These are phyloP conservation scores for Nettapus auritus DNA, from an alignment of 2,113 vertebrate species.

Conservation along the genomic window DNA sequence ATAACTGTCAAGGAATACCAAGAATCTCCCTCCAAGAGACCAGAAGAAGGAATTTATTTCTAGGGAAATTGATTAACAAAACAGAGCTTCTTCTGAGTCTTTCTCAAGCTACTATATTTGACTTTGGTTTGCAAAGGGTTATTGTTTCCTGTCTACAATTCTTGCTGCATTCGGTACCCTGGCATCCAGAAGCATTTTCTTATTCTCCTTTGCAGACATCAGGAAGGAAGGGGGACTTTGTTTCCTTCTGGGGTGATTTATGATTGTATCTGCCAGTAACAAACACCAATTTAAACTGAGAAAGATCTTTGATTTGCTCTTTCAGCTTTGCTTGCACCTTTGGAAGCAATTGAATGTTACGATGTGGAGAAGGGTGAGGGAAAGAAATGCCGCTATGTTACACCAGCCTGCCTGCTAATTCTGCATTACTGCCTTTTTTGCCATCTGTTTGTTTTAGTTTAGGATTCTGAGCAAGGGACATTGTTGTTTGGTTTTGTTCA, in stretches of 20 bases:
- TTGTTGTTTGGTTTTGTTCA: background rate
- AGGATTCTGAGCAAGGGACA: background rate
- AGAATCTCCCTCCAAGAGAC: background rate
- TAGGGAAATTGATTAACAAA: background rate
- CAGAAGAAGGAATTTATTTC: background rate
- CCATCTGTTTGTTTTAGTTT: background rate
- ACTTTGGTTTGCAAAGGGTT: background rate
- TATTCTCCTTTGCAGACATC: background rate
- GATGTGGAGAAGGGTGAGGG: background rate
- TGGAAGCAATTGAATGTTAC: background rate
- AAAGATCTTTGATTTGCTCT: background rate
- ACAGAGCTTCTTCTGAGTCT: background rate
- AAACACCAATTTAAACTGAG: background rate
- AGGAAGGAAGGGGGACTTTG: slow-evolving; percentile 1
- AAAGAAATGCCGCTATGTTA: background rate
- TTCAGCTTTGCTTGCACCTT: background rate
- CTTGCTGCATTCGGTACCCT: background rate
- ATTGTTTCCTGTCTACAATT: background rate
- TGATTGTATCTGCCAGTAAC: background rate
- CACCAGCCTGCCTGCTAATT: background rate
- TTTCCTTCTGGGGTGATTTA: background rate
- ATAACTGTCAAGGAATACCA: background rate
- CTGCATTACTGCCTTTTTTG: background rate
- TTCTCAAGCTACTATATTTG: background rate
- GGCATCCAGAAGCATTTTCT: background rate